phyloP scores from a whole-genome alignment of 2,113 vertebrate species.

The Manacus vitellinus region DNA sequence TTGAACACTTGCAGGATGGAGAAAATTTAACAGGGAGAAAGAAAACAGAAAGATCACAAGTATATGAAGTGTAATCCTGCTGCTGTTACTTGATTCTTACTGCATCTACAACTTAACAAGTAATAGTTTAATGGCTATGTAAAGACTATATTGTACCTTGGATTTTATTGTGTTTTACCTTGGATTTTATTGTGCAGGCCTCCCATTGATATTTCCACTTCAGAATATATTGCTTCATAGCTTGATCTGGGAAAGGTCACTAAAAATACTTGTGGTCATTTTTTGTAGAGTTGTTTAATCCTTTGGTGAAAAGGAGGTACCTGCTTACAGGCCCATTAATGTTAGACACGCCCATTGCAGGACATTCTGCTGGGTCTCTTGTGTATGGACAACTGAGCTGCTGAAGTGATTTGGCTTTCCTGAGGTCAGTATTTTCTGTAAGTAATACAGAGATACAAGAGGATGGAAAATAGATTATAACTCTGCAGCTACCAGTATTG shows the following conservation, averaged over 20 bases:
- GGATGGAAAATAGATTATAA: neutral
- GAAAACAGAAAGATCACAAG: neutral
- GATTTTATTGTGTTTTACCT: neutral
- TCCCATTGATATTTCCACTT: neutral
- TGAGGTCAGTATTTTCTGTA: neutral
- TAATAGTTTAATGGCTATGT: neutral
- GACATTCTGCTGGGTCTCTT: neutral
- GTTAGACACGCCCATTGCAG: neutral
- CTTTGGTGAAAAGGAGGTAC: neutral
- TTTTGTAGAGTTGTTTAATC: neutral
- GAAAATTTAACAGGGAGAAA: neutral
- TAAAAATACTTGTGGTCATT: neutral
- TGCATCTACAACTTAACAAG: neutral
- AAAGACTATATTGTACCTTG: neutral
- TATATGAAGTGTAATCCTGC: neutral
- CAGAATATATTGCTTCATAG: neutral
- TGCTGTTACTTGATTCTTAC: neutral
- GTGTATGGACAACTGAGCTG: neutral
- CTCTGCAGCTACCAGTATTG: neutral
- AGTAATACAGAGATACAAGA: neutral
- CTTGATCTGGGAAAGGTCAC: neutral
- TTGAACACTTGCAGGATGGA: neutral
- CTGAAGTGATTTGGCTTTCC: neutral
- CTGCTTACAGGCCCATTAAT: neutral
- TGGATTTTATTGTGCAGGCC: neutral